phyloP scores from a whole-genome alignment of 2,113 vertebrate genomes.

The Spermophilus dauricus region DNA sequence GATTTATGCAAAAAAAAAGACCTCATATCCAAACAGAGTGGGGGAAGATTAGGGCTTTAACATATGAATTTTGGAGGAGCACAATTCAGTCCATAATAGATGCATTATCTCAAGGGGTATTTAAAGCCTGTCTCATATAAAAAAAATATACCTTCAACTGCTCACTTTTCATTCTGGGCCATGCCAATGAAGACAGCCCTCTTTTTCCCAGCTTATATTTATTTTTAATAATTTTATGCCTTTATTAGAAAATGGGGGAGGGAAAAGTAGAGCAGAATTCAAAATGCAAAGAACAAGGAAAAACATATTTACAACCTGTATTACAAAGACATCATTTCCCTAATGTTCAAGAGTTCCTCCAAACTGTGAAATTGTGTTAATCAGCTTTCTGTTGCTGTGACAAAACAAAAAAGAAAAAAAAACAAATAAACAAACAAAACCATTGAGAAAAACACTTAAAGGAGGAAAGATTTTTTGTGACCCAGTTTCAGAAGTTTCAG shows the following conservation, averaged over 20 bases:
- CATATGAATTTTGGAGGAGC: not conserved
- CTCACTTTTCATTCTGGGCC: not conserved
- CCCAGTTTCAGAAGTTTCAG: too few species aligned
- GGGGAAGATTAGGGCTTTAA: not conserved
- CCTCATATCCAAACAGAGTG: not conserved
- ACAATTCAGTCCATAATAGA: not conserved
- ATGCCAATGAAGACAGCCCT: not conserved
- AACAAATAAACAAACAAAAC: too few species aligned
- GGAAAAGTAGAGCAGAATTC: not conserved
- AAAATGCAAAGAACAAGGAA: not conserved
- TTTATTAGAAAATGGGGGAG: not conserved
- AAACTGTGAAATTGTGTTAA: not conserved
- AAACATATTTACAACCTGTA: not conserved
- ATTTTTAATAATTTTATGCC: not conserved
- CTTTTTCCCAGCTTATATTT: not conserved
- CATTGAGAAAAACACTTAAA: too few species aligned
- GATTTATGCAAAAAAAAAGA: too few species aligned
- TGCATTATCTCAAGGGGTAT: not conserved
- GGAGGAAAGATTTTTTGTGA: too few species aligned
- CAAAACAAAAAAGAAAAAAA: too few species aligned
- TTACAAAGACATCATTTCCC: not conserved
- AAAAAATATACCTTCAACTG: not conserved
- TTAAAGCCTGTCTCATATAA: too few species aligned
- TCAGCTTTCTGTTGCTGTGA: too few species aligned
- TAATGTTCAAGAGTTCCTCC: not conserved